A percentile compares a stretch with the other conserved stretches of the same genome.
Evolutionary conservation across 1,140 invertebrate genomes (phyloP).

Genomic region (Drosophila lacteicornis): DNA sequence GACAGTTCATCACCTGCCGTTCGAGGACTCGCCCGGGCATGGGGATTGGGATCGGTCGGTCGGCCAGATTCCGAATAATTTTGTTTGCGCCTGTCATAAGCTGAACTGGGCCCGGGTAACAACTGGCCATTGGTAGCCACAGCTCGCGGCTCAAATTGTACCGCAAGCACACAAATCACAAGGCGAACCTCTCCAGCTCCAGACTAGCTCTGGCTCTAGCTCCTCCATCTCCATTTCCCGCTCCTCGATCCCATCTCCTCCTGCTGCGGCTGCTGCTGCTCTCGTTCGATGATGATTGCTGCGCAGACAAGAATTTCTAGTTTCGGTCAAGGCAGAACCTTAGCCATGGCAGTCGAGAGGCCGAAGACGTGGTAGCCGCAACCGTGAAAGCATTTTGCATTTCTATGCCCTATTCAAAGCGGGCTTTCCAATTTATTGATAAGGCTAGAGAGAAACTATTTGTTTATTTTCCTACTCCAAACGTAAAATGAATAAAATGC

Average conservation of each 20-base stretch:
- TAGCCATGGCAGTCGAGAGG: slow-evolving; percentile 61
- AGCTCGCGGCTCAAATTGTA: slow-evolving; percentile 81
- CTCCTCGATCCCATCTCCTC: not conserved
- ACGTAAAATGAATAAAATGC: no score
- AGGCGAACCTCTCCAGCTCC: slow-evolving; percentile 53
- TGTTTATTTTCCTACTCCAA: no score
- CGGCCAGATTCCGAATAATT: slow-evolving; percentile 66
- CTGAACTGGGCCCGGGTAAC: slow-evolving; percentile 47
- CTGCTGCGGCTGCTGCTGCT: slow-evolving; percentile 10
- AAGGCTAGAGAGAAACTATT: no score
- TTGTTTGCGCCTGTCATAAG: slow-evolving; percentile 83
- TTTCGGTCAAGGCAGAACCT: slow-evolving; percentile 60
- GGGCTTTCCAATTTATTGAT: not conserved
- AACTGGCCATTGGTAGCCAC: slow-evolving; percentile 77
- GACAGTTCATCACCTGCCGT: slow-evolving; percentile 37
- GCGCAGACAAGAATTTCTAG: slow-evolving; percentile 80
- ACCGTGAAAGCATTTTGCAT: slow-evolving; percentile 78
- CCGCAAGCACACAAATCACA: slow-evolving; percentile 81
- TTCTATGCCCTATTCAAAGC: slow-evolving; percentile 44
- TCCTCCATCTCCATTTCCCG: slow-evolving; percentile 4
- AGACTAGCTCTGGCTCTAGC: slow-evolving; percentile 7
- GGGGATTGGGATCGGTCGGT: slow-evolving; percentile 24
- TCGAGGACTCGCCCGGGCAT: slow-evolving; percentile 7
- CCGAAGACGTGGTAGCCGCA: slow-evolving; percentile 41
- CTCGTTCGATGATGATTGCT: slow-evolving; percentile 73